A percentile compares a stretch with the other conserved stretches of the same genome.
phyloP scores from a whole-genome alignment of 2,797 vertebrate genomes.

The Rachycentron canadum region DNA sequence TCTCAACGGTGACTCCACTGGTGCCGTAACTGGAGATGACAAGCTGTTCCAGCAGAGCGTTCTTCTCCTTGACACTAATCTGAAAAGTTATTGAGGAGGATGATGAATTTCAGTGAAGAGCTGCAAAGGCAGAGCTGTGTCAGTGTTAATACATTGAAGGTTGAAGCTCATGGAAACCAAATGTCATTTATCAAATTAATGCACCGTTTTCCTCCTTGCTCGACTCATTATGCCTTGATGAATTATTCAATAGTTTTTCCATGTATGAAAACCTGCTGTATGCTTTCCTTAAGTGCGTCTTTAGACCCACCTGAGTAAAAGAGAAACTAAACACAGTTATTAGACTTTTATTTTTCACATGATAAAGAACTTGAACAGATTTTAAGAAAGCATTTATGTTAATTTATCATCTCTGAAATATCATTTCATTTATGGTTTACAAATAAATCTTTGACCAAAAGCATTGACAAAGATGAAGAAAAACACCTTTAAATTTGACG shows the following conservation, averaged over 20 bases:
- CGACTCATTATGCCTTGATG: slow-evolving; percentile 12
- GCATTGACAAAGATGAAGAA: neutral
- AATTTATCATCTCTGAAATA: neutral
- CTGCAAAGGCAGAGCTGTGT: slow-evolving; percentile 25
- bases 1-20: slow-evolving; percentile 74
- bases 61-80: slow-evolving; percentile 88
- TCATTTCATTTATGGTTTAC: neutral
- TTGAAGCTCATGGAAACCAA: slow-evolving; percentile 14
- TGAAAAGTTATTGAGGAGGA: slow-evolving; percentile 74
- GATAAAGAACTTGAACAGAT: too few species aligned
- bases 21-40: slow-evolving; percentile 84
- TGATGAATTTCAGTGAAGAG: slow-evolving; percentile 33
- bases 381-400: neutral
- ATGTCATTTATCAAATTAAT: slow-evolving; percentile 21
- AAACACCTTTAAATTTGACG: neutral
- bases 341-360: neutral
- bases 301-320: neutral
- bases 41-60: slow-evolving; percentile 82
- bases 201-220: neutral
- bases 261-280: neutral
- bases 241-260: slow-evolving; percentile 15
- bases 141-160: slow-evolving; percentile 23
- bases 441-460: neutral
- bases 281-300: neutral
- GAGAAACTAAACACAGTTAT: neutral